A percentile compares a stretch with the other conserved stretches of the same genome.
phyloP scores from a whole-genome alignment of 37 sponge, comb jelly and placozoan species.

The Tethya wilhelma region DNA sequence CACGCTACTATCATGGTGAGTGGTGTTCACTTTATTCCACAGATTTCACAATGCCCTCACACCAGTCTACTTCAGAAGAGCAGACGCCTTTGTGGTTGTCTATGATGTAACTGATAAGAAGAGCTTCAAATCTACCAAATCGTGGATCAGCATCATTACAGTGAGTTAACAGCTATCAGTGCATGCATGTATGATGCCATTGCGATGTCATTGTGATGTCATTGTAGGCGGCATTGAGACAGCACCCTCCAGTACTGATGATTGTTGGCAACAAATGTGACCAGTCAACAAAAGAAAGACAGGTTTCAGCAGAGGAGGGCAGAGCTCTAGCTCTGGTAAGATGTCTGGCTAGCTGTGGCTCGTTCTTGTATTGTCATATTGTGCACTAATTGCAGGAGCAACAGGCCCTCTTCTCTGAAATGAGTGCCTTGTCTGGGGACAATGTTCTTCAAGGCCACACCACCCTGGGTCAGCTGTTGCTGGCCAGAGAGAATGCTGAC shows the following conservation, averaged over 20 bases:
- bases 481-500: conserved; percentile 45
- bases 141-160: conserved; percentile 44
- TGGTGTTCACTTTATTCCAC: background rate
- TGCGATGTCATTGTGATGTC: background rate
- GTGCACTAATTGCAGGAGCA: conserved; percentile 20
- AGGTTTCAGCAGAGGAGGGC: conserved; percentile 45
- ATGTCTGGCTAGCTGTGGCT: background rate
- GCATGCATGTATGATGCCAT: background rate
- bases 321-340: conserved; percentile 44
- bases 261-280: conserved; percentile 66
- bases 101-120: conserved; percentile 48
- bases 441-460: conserved; percentile 59
- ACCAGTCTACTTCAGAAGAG: conserved; percentile 52
- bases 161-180: background rate
- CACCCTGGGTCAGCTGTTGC: conserved; percentile 50
- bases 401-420: conserved; percentile 60
- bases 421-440: conserved; percentile 65
- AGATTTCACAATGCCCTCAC: conserved; percentile 56
- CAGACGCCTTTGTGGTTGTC: conserved; percentile 68
- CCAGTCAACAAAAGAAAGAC: conserved; percentile 13
- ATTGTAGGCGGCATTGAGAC: conserved; percentile 43
- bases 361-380: background rate
- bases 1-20: too few species aligned
- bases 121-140: conserved; percentile 30
- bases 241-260: conserved; percentile 55